Base-by-base conservation (phyloP, 1,140 invertebrate species). In the Heliconius eleuchia region DNA sequence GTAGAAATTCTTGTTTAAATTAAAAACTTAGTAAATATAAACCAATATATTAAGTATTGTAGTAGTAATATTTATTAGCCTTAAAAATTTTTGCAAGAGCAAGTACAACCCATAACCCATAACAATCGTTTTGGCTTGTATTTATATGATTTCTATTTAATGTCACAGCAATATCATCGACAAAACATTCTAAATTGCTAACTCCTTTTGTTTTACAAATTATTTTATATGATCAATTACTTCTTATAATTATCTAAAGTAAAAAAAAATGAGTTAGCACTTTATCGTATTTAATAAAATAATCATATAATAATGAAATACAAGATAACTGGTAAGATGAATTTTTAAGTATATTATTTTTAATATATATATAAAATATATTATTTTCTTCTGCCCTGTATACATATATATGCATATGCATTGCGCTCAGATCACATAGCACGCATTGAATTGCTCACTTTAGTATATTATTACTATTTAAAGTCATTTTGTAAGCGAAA, bases 361-460 rank as follows among this genome's bases (percentile, higher is more conserved):
- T 66, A 30, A 30, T 16, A 66, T 66, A 66, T 71, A 50, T 76
- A 76, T 76, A 70, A 76, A 76, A 70, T 76, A 74, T 74, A 79
- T 75, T 74, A 71, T 42, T 18, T 57, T 71, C 23, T 30, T 75
- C 19, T 72, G 88, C 86, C 86, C 86, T 88, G 87, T 87, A 78
- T 78, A 78, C 71, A 78, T 60, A 76, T 70, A 52, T 27, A 50
- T 52, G 16, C 50, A 74, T 70, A 78, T 73, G 71, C 42, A 60
- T 78, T 76, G 70, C 74, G 70, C 50, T 81, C 76, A 89, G 86
- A 88, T 89, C 85, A 84, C 83, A 84, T 72, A 72, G 84, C 66
- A 78, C 80, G 74, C 77, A 83, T 82, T 79, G 73, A 73, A 90
- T 88, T 88, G 86, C 84, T 88, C 82, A 86, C 55, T 86, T 86